These are phyloP conservation scores for Mesocricetus auratus DNA, from an alignment of 2,113 vertebrate species.

Conservation along the genomic window DNA sequence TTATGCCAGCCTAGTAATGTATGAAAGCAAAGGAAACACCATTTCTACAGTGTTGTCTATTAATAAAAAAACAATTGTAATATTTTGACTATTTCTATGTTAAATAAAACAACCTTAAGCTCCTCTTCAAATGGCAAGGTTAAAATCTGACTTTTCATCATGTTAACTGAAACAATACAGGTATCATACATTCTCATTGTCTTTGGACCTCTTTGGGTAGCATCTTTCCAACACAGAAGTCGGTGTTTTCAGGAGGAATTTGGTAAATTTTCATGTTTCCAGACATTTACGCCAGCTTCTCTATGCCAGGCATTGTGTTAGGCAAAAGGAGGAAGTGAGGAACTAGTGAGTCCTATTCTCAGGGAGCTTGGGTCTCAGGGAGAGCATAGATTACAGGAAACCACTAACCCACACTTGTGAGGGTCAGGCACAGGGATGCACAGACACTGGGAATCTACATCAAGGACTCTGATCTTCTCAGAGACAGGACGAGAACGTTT, in stretches of 20 bases:
- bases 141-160: background rate
- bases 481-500: background rate
- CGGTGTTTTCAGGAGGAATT: background rate
- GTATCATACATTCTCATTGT: background rate
- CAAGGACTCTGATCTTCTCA: background rate
- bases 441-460: background rate
- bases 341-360: background rate
- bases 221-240: conserved; percentile 22
- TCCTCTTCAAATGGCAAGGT: background rate
- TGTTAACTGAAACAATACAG: background rate
- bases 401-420: fast-evolving
- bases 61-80: background rate
- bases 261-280: background rate
- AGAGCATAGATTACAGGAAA: background rate
- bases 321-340: background rate
- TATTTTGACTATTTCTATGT: background rate
- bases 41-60: background rate
- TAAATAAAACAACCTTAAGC: background rate
- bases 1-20: background rate
- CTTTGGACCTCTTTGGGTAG: background rate
- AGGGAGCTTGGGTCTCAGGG: background rate
- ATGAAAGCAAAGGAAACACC: conserved; percentile 17
- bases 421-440: background rate
- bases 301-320: background rate
- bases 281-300: background rate